Conservation (phyloP, 1,140 invertebrate species). For the Zaprionus gabonicus region DNA sequence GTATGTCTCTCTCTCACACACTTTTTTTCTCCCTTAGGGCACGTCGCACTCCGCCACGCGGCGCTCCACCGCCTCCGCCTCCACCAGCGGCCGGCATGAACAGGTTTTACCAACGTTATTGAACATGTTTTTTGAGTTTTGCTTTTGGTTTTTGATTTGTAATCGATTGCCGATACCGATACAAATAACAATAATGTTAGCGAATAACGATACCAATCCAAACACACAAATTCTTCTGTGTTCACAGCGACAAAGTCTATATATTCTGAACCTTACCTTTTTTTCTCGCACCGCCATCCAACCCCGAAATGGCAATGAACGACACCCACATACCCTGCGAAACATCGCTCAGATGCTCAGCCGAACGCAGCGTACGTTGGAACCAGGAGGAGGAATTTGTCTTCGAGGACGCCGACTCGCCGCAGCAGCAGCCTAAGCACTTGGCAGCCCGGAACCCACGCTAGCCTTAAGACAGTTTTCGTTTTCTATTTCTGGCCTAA, state of each 20-base stretch:
- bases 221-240: conserved; percentile 77
- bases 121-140: conserved; percentile 55
- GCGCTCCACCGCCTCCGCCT: conserved; percentile 77
- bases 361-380: conserved; percentile 75
- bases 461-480: conserved; percentile 33
- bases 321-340: conserved; percentile 12
- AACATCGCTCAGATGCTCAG: conserved; percentile 23
- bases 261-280: conserved; percentile 75
- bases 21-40: conserved; percentile 49
- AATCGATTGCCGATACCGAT: conserved; percentile 12
- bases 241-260: conserved; percentile 81
- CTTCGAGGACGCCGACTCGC: conserved; percentile 76
- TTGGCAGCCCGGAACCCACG: conserved; percentile 15
- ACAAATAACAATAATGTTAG: conserved; percentile 55
- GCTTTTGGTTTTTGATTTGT: conserved; percentile 55
- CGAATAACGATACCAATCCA: conserved; percentile 67
- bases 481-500: conserved; percentile 59
- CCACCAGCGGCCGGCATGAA: conserved; percentile 73
- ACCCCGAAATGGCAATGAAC: conserved; percentile 9
- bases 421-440: conserved; percentile 32
- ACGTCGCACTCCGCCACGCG: conserved; percentile 77
- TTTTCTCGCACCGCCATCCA: conserved; percentile 54
- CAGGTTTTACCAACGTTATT: conserved; percentile 84
- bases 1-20: background rate
- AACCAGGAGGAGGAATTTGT: conserved; percentile 67